Evolutionary conservation across 2,113 vertebrate species (phyloP).

Genomic region (Raja brachyura): DNA sequence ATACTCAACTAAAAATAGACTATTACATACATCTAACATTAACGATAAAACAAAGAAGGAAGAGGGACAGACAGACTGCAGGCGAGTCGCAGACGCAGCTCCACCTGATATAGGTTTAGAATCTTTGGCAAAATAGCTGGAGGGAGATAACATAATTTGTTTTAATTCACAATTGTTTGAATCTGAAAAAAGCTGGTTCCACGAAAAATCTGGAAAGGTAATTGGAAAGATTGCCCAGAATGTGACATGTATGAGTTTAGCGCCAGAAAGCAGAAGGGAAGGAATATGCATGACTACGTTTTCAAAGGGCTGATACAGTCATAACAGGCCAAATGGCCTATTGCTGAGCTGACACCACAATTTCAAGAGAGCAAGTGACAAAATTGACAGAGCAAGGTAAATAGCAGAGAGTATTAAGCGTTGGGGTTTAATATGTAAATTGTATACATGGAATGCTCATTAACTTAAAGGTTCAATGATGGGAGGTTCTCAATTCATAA

Average conservation of each 20-base stretch:
- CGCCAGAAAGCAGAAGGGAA: neutral
- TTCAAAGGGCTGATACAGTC: neutral
- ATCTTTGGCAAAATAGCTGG: too few species aligned
- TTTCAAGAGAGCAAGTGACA: neutral
- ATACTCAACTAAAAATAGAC: too few species aligned
- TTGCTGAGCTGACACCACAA: neutral
- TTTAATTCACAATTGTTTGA: neutral
- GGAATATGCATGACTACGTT: neutral
- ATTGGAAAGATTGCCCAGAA: too few species aligned
- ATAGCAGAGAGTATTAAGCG: neutral
- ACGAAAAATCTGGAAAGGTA: neutral
- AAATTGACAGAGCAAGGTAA: neutral
- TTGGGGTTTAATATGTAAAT: neutral
- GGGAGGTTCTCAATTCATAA: too few species aligned
- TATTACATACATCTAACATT: too few species aligned
- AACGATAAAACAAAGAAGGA: too few species aligned
- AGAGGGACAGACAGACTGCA: too few species aligned
- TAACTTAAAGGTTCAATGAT: neutral
- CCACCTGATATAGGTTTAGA: too few species aligned
- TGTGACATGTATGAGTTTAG: neutral
- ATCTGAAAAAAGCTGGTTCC: neutral
- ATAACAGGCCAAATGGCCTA: neutral
- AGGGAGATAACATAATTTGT: too few species aligned
- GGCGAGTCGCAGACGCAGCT: too few species aligned
- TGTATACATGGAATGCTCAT: neutral